These are phyloP conservation scores for Bombus consobrinus DNA, from an alignment of 1,140 invertebrate species.

Conservation along the genomic window DNA sequence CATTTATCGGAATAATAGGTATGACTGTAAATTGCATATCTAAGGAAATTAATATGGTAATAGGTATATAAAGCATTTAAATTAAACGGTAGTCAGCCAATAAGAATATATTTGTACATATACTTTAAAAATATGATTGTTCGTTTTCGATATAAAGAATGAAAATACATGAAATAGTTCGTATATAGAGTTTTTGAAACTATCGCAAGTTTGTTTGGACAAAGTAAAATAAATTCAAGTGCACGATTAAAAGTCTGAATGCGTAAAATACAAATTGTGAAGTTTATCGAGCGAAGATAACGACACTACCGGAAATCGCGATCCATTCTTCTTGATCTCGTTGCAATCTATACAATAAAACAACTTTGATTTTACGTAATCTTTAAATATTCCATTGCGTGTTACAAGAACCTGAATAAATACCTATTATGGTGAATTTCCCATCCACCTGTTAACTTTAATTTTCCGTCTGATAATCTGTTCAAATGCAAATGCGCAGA, in stretches of 20 bases:
- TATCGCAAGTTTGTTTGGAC: neutral
- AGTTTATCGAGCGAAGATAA: neutral
- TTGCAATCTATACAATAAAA: neutral
- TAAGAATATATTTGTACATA: too few species aligned
- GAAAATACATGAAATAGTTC: too few species aligned
- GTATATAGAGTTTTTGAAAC: too few species aligned
- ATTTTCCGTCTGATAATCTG: neutral
- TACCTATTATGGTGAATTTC: neutral
- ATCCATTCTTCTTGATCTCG: neutral
- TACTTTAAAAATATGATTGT: too few species aligned
- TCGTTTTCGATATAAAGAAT: too few species aligned
- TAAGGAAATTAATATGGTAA: too few species aligned
- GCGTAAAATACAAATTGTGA: neutral
- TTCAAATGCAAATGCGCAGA: neutral
- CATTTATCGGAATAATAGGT: too few species aligned
- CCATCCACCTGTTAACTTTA: neutral
- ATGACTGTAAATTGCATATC: too few species aligned
- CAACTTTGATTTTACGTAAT: constrained; percentile 29
- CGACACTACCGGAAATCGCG: neutral
- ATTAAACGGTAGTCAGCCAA: too few species aligned
- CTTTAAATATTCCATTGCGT: constrained; percentile 24
- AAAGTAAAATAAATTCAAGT: neutral
- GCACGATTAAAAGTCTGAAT: neutral
- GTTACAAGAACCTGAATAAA: neutral
- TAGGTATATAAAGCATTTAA: too few species aligned